Evolutionary conservation across 2,888 invertebrate genomes (phyloP).

Genomic region (Stenchaetothrips biformis): DNA sequence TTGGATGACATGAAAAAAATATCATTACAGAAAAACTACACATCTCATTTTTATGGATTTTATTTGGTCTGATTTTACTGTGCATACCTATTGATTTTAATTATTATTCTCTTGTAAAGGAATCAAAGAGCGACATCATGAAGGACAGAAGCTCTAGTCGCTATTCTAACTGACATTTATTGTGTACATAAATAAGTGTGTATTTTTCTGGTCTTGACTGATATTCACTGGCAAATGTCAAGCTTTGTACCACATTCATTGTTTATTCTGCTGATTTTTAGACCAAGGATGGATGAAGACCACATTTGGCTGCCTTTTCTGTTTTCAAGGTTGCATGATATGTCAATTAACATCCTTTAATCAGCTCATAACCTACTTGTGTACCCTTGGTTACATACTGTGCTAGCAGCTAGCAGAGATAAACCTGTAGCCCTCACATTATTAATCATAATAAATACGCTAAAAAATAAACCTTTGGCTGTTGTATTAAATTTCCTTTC

Average conservation of each 20-base stretch:
- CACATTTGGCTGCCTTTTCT: constrained; percentile 2
- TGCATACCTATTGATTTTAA: background rate
- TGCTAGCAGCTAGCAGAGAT: constrained; percentile 15
- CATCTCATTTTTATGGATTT: background rate
- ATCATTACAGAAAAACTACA: background rate
- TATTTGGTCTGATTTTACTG: background rate
- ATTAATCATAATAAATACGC: constrained; percentile 15
- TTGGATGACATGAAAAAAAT: background rate
- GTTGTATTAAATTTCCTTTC: constrained; percentile 1
- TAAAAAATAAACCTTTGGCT: background rate
- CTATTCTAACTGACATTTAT: background rate
- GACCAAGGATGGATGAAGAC: constrained; percentile 4
- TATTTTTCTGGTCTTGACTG: constrained; percentile 23
- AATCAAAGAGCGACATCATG: background rate
- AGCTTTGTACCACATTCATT: constrained; percentile 8
- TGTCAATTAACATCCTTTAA: constrained; percentile 14
- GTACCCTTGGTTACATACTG: constrained; percentile 15
- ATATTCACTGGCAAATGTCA: constrained; percentile 19
- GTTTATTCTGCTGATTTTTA: background rate
- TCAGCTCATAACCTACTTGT: constrained; percentile 5
- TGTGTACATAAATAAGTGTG: background rate
- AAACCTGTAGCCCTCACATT: constrained; percentile 8
- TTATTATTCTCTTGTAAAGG: background rate
- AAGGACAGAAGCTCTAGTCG: background rate
- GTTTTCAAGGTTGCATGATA: background rate